Percentiles rank a stretch among this genome's conserved stretches.
Evolutionary conservation across 2,113 vertebrate genomes (phyloP).

Genomic region (Pithys albifrons): DNA sequence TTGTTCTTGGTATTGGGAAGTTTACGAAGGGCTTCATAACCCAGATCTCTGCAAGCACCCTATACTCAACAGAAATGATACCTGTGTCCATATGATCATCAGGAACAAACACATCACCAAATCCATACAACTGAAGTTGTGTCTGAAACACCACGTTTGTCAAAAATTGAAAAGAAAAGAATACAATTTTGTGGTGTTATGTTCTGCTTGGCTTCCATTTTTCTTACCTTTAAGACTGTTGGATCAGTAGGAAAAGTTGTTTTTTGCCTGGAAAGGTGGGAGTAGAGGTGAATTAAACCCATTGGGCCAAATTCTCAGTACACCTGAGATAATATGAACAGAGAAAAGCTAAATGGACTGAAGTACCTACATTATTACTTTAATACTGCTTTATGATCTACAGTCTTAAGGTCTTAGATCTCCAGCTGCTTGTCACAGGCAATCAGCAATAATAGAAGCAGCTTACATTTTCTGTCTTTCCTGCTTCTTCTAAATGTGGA

Average conservation of each 20-base stretch:
- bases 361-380: not conserved
- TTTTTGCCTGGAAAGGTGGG: not conserved
- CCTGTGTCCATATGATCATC: not conserved
- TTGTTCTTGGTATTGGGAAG: accelerated
- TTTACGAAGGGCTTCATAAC: not conserved
- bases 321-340: not conserved
- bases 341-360: not conserved
- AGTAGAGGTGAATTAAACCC: not conserved
- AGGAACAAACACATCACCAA: not conserved
- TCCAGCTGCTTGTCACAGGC: not conserved
- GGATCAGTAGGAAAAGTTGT: not conserved
- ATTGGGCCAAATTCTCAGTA: not conserved
- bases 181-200: not conserved
- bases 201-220: not conserved
- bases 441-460: not conserved
- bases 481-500: not conserved
- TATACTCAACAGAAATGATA: not conserved
- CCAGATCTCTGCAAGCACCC: not conserved
- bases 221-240: not conserved
- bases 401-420: not conserved
- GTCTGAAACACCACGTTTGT: not conserved
- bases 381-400: not conserved
- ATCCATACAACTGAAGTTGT: not conserved
- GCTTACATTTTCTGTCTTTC: not conserved
- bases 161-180: not conserved